Percentiles rank a stretch among this genome's conserved stretches.
Evolutionary conservation across 2,888 invertebrate genomes (phyloP).

Genomic region (Ypsolopha sequella): DNA sequence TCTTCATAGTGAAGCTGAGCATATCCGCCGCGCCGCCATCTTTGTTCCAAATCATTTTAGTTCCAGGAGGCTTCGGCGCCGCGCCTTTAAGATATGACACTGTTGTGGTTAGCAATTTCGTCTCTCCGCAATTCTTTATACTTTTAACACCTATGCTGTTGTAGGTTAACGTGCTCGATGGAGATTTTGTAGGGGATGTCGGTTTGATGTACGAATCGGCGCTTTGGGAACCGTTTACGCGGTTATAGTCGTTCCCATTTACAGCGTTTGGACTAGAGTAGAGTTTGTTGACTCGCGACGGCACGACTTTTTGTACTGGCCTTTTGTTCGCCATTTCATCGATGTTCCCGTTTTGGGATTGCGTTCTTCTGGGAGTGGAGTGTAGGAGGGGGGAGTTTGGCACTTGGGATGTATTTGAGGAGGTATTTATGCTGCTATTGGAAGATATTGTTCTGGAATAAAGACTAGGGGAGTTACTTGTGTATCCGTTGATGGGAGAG

Average conservation of each 20-base stretch:
- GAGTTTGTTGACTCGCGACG: conserved; percentile 75
- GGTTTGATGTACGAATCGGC: conserved; percentile 73
- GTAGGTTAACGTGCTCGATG: conserved; percentile 71
- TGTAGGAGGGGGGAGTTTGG: conserved; percentile 60
- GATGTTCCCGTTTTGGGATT: conserved; percentile 42
- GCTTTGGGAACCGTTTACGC: conserved; percentile 34
- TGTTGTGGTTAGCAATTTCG: conserved; percentile 68
- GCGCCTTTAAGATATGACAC: conserved; percentile 73
- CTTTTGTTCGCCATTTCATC: conserved; percentile 70
- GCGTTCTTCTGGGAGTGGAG: conserved; percentile 62
- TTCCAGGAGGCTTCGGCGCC: conserved; percentile 44
- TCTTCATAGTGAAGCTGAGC: conserved; percentile 91
- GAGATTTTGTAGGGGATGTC: conserved; percentile 74
- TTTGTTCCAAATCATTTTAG: conserved; percentile 79
- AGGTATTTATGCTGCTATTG: conserved; percentile 27
- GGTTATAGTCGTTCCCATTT: conserved; percentile 49
- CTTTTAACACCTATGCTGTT: conserved; percentile 26
- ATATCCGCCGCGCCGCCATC: conserved; percentile 78
- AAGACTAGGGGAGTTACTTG: conserved; percentile 64
- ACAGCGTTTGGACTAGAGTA: conserved; percentile 61
- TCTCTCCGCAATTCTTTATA: conserved; percentile 42
- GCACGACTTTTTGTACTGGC: conserved; percentile 84
- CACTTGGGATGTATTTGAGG: conserved; percentile 43
- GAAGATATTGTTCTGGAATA: conserved; percentile 42
- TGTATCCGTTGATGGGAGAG: conserved; percentile 65